Evolutionary conservation across 1,140 invertebrate genomes (phyloP).

Genomic region (Telenomus remus): DNA sequence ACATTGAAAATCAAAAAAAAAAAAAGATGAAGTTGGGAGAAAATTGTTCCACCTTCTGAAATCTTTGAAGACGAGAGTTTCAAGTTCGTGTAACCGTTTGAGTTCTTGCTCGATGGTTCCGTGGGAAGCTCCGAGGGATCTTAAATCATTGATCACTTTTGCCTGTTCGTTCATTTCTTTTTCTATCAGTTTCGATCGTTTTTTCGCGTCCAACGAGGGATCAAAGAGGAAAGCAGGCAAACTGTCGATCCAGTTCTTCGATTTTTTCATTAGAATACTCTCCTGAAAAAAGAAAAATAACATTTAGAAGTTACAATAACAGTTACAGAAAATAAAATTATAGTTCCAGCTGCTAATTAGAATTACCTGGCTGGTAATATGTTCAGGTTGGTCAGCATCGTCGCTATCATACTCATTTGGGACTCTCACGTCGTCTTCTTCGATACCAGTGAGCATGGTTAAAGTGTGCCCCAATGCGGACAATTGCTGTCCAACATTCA

Average conservation of each 20-base stretch:
- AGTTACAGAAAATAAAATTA: no score
- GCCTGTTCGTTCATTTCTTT: conserved; percentile 98
- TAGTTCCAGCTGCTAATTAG: no score
- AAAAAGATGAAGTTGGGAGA: not conserved
- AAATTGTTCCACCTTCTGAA: conserved; percentile 77
- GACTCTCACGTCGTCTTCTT: conserved; percentile 85
- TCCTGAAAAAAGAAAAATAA: conserved; percentile 77
- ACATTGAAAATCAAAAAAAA: conserved; percentile 5
- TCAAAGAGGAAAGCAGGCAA: conserved; percentile 91
- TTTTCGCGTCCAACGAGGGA: conserved; percentile 88
- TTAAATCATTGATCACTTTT: conserved; percentile 94
- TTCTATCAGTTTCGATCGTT: conserved; percentile 94
- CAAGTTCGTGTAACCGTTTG: conserved; percentile 91
- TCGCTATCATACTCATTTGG: conserved; percentile 86
- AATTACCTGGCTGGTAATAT: conserved; percentile 76
- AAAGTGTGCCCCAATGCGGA: conserved; percentile 95
- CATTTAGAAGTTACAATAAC: no score
- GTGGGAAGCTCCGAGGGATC: conserved; percentile 91
- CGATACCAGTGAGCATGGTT: conserved; percentile 92
- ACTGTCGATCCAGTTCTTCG: conserved; percentile 81
- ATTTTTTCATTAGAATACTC: conserved; percentile 80
- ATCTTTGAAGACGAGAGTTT: conserved; percentile 93
- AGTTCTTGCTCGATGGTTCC: conserved; percentile 93
- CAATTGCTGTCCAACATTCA: conserved; percentile 96
- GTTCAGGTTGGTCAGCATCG: conserved; percentile 83